Base-by-base conservation (phyloP, 2,113 vertebrate species). In the Podarcis raffonei region DNA sequence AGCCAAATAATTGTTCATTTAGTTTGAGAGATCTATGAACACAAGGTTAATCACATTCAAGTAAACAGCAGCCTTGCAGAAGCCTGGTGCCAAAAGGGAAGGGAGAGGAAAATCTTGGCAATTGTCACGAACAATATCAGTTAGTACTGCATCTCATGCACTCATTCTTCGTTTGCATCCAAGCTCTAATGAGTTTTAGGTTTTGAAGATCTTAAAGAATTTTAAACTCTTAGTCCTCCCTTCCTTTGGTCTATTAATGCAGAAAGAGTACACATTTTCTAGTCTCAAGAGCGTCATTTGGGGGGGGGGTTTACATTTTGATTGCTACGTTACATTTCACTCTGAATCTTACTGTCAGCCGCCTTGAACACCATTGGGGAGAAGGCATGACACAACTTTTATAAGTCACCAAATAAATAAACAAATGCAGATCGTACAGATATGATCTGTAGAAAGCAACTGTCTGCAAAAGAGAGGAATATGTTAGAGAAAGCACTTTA, bases 21-120 rank as follows among this genome's bases (percentile, higher is more conserved):
- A 84, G 32, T 80, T 77, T 84, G 62, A 89, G 80, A 87, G 59
- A 81, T 9, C 16, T 87, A 84, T 75, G 81, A 91, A 84, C 35
- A 81, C 20, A 0, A 0, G 6, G 11, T 3, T 92, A 90, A 80
- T 93, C 78, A 39, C n/a, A 87, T 77, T 88, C 65, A 39, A 85
- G 2, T 68, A 25, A 93, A 69, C 0, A 89, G 2, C 8, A 89
- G 5, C 42, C 15, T 65, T 62, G 48, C 25, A 65, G 23, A 74
- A 66, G 42, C 22, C 0, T 1, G 1, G 62, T 86, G 15, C 84
- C 84, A 81, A 87, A 89, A 68, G 72, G 66, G 57, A 62, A 20
- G n/a, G 68, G 59, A 22, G 22, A 37, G 27, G 4, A 16, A 32
- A 0, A 2, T 65, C 39, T 48, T 86, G 2, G 18, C 59, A 35